These are phyloP conservation scores for Melangyna quadrimaculata DNA, from an alignment of 2,888 invertebrate genomes.

Conservation along the genomic window DNA sequence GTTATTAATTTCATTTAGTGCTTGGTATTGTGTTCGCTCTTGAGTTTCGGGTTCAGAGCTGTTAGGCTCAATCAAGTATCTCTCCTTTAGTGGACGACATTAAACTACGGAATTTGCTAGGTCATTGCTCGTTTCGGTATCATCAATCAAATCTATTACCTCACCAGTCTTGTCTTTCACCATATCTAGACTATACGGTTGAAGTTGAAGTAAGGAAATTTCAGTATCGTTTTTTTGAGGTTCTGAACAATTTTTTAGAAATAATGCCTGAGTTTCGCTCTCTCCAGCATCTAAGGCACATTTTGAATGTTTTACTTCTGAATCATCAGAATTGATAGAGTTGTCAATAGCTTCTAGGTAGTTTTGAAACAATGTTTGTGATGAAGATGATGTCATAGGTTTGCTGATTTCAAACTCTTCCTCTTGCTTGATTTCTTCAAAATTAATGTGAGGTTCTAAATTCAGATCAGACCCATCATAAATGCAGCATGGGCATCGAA, in stretches of 20 bases:
- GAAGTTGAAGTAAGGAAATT: background rate
- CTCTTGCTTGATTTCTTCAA: background rate
- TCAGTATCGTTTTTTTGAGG: background rate
- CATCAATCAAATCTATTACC: background rate
- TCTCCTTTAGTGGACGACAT: background rate
- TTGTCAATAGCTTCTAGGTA: background rate
- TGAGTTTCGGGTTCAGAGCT: background rate
- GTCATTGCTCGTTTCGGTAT: background rate
- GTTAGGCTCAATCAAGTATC: rapidly evolving
- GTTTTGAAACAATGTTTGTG: background rate
- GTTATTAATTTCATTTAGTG: background rate
- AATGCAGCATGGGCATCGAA: constrained; percentile 38
- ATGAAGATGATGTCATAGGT: too few relatives aligned
- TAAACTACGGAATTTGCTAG: background rate
- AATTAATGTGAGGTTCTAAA: background rate
- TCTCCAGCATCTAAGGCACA: background rate
- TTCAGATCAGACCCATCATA: background rate
- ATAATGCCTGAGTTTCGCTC: background rate
- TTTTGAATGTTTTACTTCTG: background rate
- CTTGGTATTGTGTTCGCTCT: background rate
- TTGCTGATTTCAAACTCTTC: background rate
- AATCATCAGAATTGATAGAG: background rate
- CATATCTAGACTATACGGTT: background rate
- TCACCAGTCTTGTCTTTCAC: background rate
- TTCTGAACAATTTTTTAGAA: background rate